Percentiles rank a stretch among this genome's conserved stretches.
phyloP scores from a whole-genome alignment of 2,888 invertebrate genomes.

The Encarsia formosa region DNA sequence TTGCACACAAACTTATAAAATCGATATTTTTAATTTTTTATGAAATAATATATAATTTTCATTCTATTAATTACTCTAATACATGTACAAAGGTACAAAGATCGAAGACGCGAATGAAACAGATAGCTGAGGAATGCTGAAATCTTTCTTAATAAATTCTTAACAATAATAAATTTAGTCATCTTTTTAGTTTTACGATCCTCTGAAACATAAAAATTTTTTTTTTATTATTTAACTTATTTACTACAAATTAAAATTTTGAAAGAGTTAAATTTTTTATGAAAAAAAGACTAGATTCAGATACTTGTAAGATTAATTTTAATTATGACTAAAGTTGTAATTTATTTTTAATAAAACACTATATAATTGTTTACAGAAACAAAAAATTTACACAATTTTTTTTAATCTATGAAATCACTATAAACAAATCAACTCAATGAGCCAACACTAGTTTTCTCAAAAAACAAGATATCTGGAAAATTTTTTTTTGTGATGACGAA shows the following conservation, averaged over 20 bases:
- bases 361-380: too few species aligned
- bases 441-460: too few species aligned
- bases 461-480: background rate
- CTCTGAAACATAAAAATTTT: conserved; percentile 27
- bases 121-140: conserved; percentile 22
- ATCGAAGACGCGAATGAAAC: conserved; percentile 11
- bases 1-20: conserved; percentile 16
- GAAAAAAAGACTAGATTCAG: too few species aligned
- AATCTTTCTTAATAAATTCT: conserved; percentile 21
- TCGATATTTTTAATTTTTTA: conserved; percentile 14
- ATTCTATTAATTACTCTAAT: conserved; percentile 20
- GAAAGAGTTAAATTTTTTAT: too few species aligned
- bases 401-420: too few species aligned
- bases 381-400: too few species aligned
- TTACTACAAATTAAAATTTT: too few species aligned
- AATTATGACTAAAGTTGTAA: too few species aligned
- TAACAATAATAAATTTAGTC: conserved; percentile 22
- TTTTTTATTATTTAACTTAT: too few species aligned
- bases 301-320: too few species aligned
- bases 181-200: conserved; percentile 17
- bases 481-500: background rate
- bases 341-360: too few species aligned
- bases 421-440: too few species aligned
- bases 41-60: conserved; percentile 21
- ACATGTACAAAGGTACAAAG: conserved; percentile 18